Evolutionary conservation across 2,113 vertebrate species (phyloP).

Genomic region (Colaptes auratus): DNA sequence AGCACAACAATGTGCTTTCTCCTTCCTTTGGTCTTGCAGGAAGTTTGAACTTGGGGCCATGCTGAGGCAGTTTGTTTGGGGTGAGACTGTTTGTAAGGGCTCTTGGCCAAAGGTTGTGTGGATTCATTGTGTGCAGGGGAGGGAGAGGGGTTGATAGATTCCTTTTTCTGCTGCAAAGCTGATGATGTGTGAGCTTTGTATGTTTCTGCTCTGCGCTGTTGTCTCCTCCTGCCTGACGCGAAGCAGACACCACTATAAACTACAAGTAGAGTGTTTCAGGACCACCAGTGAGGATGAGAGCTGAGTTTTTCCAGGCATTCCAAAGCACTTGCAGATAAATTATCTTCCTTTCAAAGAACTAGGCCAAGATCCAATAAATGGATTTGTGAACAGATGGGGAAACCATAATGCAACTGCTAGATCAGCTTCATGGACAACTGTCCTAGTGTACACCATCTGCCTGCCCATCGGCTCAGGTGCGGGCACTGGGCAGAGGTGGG

Average conservation of each 20-base stretch:
- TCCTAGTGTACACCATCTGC: not conserved
- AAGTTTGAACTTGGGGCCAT: not conserved
- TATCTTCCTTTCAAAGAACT: not conserved
- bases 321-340: not conserved
- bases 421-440: not conserved
- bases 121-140: not conserved
- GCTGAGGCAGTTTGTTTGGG: not conserved
- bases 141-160: not conserved
- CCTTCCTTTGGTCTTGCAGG: not conserved
- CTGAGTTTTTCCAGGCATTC: rapidly evolving
- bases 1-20: rapidly evolving
- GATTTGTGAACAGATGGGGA: conserved; percentile 29
- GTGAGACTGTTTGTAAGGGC: not conserved
- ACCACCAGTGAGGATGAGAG: not conserved
- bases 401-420: not conserved
- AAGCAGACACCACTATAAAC: not conserved
- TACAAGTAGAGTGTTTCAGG: not conserved
- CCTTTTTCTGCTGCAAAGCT: not conserved
- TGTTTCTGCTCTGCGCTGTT: not conserved
- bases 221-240: not conserved
- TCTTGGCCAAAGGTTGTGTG: not conserved
- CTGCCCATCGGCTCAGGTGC: rapidly evolving
- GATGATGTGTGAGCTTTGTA: not conserved
- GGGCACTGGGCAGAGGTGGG: not conserved
- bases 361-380: not conserved